A percentile compares a stretch with the other conserved stretches of the same genome.
phyloP scores from a whole-genome alignment of 2,113 vertebrate species.

The Pelobates fuscus region DNA sequence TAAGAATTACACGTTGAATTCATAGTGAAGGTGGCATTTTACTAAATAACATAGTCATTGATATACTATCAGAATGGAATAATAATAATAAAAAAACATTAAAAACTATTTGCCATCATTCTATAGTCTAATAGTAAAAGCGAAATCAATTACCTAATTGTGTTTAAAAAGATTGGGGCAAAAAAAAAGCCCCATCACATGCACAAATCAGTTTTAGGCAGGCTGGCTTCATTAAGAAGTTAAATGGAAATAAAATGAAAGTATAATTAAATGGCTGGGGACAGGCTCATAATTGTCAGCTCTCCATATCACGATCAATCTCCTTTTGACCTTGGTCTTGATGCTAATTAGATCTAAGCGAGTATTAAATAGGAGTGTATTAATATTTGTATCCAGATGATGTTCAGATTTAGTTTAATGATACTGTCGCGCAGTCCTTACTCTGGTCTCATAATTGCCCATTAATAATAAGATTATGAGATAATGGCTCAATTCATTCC shows the following conservation, averaged over 20 bases:
- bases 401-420: not conserved
- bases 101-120: no score
- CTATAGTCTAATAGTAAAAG: no score
- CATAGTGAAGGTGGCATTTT: no score
- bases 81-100: no score
- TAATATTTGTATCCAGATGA: not conserved
- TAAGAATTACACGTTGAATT: no score
- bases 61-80: no score
- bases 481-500: not conserved
- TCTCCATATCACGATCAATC: slow-evolving; percentile 5
- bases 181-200: no score
- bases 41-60: no score
- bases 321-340: not conserved
- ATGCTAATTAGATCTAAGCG: not conserved
- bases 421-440: not conserved
- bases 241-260: not conserved
- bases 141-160: no score
- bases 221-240: not conserved
- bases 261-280: not conserved
- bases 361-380: slow-evolving; percentile 11
- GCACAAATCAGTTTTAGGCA: no score
- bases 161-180: no score
- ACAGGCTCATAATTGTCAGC: not conserved
- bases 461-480: not conserved
- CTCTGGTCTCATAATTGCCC: not conserved